Evolutionary conservation across 2,888 invertebrate species (phyloP).

Genomic region (Lissocephala sabroskyi): DNA sequence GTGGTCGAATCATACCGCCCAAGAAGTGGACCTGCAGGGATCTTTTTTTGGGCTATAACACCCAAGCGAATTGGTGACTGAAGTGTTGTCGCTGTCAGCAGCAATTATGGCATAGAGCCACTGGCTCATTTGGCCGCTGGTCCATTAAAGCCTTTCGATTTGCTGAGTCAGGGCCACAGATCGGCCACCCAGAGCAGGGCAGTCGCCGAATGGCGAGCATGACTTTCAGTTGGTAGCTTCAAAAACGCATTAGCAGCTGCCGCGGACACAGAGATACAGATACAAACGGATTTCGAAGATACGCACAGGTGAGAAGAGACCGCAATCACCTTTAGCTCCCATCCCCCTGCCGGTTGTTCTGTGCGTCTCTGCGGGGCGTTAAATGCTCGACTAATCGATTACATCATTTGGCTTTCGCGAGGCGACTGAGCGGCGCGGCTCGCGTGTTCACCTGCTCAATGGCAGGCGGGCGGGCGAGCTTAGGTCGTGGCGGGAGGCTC

Average conservation of each 20-base stretch:
- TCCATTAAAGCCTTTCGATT: no score
- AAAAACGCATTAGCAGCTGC: slow-evolving; percentile 9
- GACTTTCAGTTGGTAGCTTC: slow-evolving; percentile 14
- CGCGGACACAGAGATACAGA: background rate
- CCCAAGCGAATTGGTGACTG: no score
- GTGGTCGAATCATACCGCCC: slow-evolving; percentile 12
- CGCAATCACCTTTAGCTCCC: no score
- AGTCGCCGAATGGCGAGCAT: background rate
- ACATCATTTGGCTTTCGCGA: slow-evolving; percentile 12
- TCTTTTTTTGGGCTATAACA: background rate
- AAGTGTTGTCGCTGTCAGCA: no score
- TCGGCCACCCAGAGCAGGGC: no score
- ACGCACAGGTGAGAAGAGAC: no score
- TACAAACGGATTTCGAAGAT: no score
- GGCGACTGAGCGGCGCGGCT: no score
- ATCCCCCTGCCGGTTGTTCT: no score
- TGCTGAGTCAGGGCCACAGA: no score
- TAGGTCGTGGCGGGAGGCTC: background rate
- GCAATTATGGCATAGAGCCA: no score
- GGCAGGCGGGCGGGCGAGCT: background rate
- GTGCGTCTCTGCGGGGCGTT: slow-evolving; percentile 2
- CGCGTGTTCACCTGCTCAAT: background rate
- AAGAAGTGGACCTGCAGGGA: background rate
- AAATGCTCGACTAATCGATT: slow-evolving; percentile 14
- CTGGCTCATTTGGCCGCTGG: no score